Base-by-base conservation (phyloP, 2,113 vertebrate genomes). In the Notarius quadriscutis region DNA sequence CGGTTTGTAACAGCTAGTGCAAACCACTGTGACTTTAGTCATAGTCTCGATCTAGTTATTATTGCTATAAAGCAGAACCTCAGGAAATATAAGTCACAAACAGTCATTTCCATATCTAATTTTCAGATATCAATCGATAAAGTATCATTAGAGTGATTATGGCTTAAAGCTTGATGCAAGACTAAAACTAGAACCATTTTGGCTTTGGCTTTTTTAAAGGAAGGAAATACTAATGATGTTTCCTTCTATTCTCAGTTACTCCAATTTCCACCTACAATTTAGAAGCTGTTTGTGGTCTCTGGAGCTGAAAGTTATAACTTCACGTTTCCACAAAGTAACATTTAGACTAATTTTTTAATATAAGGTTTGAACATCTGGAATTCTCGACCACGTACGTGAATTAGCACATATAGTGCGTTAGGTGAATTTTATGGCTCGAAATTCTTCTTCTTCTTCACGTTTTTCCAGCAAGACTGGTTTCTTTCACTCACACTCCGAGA, bases 351-450 rank as follows among this genome's bases (percentile, higher is more conserved):
- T 86, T 84, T 89, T 87, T 89, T 20, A 65, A 72, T 71, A 86
- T 85, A 80, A 89, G 71, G 74, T 74, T 87, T 86, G 88, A 88
- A 87, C 90, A 91, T 86, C 84, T 89, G 90, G 86, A 65, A 83
- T 79, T 57, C 50, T 7, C 34, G 41, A 74, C 87, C 87, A 86
- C 83, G 58, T 89, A 86, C 87, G 78, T 74, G 69, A 84, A 87
- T 85, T 85, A 89, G 67, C 85, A 78, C 79, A 80, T 90, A 74
- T 81, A 87, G 80, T 89, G 88, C 55, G 50, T 83, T 87, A 55
- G 69, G 58, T 83, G 86, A 62, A 78, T 80, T 67, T 74, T n/a
- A 75, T 10, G 55, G 27, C 74, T 51, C 94, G 95, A 92, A 94
- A 93, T 53, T 50, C 65, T 63, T 25, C 41, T 63, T 25, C 41